Evolutionary conservation across 2,888 invertebrate species (phyloP), one percentile per base, ranked within the genome.

Genomic region (Eulithis prunata): DNA sequence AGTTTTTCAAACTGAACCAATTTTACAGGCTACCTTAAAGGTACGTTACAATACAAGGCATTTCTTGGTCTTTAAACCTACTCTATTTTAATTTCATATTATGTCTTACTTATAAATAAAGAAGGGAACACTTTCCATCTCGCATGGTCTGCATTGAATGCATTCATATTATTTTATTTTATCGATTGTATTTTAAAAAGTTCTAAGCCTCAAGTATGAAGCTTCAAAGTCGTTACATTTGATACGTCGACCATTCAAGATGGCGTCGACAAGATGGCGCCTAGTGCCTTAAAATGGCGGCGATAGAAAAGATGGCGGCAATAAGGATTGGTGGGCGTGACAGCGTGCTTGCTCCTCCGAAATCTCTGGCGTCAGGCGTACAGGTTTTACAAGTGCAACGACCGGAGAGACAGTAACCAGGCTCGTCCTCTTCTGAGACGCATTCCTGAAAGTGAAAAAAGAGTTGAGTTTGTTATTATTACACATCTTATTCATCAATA

Each of bases 311-410:
- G 21, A 87, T 82, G 79, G 84, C 80, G 70, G 83, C 76, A 69
- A 82, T 74, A 64, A 83, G 68, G 21, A 83, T 45, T 3, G 78
- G 77, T 5, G 79, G 73, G 68, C 81, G 79, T 36, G 84, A 79
- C 11, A 84, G 52, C 1, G 84, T 77, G 74, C 79, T 83, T 2
- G 87, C 88, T 28, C 82, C 87, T 36, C 84, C 86, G 68, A 90
- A 92, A 74, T 91, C 92, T 8, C 78, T 81, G 0, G 89, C 88
- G 69, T 92, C 90, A 0, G 92, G 92, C 0, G 85, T 77, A 63
- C 93, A 93, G 0, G 85, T 91, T 75, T 89, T 88, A 77, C 93
- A 93, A 0, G 91, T 92, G 72, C 93, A 93, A 21, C 88, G 84
- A 0, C 91, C 92, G 0, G 86, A 77, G 0, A 88, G 77, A 69